Percentiles rank a stretch among this genome's conserved stretches.
These are phyloP conservation scores for Melospiza georgiana DNA, from an alignment of 2,113 vertebrate species.

Conservation along the genomic window DNA sequence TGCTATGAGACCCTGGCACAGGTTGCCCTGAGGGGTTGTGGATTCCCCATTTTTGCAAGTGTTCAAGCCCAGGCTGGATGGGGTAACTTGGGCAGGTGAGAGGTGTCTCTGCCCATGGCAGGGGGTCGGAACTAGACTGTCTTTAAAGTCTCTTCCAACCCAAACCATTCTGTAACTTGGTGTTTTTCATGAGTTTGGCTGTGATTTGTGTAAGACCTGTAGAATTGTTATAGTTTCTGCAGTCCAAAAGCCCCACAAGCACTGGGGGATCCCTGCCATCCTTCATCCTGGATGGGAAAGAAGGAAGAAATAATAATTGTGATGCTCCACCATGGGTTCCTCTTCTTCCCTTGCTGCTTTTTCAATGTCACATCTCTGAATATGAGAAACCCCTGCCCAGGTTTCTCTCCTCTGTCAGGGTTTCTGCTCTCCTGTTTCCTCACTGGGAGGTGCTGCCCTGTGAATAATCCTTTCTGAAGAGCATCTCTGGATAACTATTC, in stretches of 20 bases:
- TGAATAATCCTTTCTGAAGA: background rate
- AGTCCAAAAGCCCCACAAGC: no score
- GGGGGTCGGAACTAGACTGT: background rate
- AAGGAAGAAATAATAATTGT: background rate
- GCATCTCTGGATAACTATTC: background rate
- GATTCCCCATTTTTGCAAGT: background rate
- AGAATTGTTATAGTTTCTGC: background rate
- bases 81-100: background rate
- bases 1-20: background rate
- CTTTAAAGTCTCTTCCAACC: background rate
- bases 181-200: accelerated
- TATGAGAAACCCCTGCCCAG: background rate
- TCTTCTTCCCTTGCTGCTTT: background rate
- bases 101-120: background rate
- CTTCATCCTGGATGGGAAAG: background rate
- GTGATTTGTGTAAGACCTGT: background rate
- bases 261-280: background rate
- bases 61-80: background rate
- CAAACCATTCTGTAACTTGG: background rate
- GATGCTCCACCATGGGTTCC: accelerated
- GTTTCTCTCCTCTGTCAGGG: background rate
- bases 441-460: background rate
- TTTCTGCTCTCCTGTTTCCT: background rate
- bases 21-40: background rate
- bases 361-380: background rate